Base-by-base conservation (phyloP, 2,888 invertebrate species). In the Euplagia quadripunctaria region DNA sequence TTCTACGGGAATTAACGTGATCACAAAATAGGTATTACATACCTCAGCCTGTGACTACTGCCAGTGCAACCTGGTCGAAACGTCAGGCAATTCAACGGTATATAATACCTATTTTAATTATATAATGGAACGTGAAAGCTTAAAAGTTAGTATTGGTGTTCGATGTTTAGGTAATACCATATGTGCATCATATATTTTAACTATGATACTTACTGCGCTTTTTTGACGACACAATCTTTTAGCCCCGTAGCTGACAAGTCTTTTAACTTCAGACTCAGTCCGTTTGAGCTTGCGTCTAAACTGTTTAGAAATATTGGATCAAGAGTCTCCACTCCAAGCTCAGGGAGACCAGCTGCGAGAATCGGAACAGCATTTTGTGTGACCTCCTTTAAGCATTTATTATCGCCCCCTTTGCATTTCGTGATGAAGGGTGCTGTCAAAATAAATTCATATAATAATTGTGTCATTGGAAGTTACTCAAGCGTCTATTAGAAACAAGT, bases 161-260 rank as follows among this genome's bases (percentile, higher is more conserved):
- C 16, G 46, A 51, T 64, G 42, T 31, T 16, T 41, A 64, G 42
- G 16, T 64, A 64, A 42, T 14, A 42, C 20, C 16, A 63, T 31
- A 8, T 3, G 31, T 14, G 12, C 5, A 41, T 63, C 31, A 46
- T 46, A 9, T 46, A 46, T 0, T 31, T 31, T 11, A 11, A 4
- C 12, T 41, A 31, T 68, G 46, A 66, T 71, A 91, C 92, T 90
- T 85, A 93, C 93, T 85, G 70, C 0, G 89, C 61, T 81, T 88
- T 91, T 73, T 89, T 90, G 1, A 83, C 80, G 7, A 80, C 8
- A 73, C 91, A 92, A 16, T 86, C 77, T 42, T 86, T 89, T 4
- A 94, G 78, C 11, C 93, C 93, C 1, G 77, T 88, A 4, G 87
- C 80, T 1, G 76, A 83, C 0, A 88, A 68, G 42, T 93, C 88